Evolutionary conservation across 2,888 invertebrate genomes (phyloP), one percentile per base, ranked within the genome.

Genomic region (Sarcophaga rosellei): DNA sequence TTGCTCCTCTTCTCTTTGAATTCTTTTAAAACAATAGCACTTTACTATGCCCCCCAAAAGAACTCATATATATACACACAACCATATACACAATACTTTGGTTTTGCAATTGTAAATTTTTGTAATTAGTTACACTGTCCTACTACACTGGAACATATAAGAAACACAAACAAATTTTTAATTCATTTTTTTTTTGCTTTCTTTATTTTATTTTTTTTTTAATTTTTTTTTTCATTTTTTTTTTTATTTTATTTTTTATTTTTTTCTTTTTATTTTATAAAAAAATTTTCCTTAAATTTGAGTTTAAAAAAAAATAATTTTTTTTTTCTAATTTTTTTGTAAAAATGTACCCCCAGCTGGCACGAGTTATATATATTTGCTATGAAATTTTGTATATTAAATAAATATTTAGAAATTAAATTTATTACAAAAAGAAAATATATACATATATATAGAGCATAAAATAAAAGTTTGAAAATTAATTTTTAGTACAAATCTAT

Each of bases 261-360:
- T n/a, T 77, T 72, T 72, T n/a, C 74, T 72, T 63, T 69, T 61
- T 11, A 59, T 75, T 62, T 62, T 61, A 15, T 15, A 47, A 15
- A 12, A 47, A 47, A 47, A 15, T 2, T 77, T 63, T 59, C 2
- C 2, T 2, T 47, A 0, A 47, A 47, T 15, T 47, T 47, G 0
- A 15, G 2, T 47, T 47, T 3, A 12, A 47, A 15, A 53, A 35
- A 2, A 35, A 10, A 35, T 10, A n/a, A n/a, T 35, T 62, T 17
- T 57, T 15, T 57, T 4, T 20, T 59, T 25, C 3, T 77, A 20
- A 82, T 83, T 47, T 74, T 76, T 69, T 85, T 87, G 78, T 86
- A 84, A 53, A 88, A 90, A 88, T 91, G 90, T 92, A 91, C 91
- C 93, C 93, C 93, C 93, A 93, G 93, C 93, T 93, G 93, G 93